Percentiles rank a stretch among this genome's conserved stretches.
Conservation (phyloP, 1,140 invertebrate genomes). For the Drosophila guanche region DNA sequence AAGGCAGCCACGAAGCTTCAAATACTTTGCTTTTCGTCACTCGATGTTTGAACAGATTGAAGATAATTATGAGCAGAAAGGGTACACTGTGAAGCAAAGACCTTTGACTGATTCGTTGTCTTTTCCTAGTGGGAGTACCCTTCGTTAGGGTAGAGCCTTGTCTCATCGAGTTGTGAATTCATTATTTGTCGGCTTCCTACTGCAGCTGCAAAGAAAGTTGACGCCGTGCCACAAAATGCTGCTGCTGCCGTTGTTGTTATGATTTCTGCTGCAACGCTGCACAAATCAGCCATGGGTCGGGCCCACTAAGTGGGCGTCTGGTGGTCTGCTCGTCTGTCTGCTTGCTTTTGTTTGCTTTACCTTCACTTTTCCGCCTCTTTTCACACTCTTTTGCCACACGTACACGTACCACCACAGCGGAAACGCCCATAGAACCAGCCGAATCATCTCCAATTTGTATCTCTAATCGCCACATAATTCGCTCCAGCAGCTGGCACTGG, state of each 20-base stretch:
- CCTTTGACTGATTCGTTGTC: too few relatives aligned
- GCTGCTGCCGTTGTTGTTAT: conserved; percentile 12
- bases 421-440: conserved; percentile 20
- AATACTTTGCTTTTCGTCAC: too few relatives aligned
- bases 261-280: conserved; percentile 9
- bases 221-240: too few relatives aligned
- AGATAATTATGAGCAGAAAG: too few relatives aligned
- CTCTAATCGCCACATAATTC: conserved; percentile 22
- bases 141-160: not conserved
- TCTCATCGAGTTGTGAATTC: conserved; percentile 14
- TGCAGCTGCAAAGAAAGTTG: conserved; percentile 54
- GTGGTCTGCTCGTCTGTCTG: not conserved
- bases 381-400: too few relatives aligned
- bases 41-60: too few relatives aligned
- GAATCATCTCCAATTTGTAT: conserved; percentile 17
- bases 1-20: too few relatives aligned
- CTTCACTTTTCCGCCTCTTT: conserved; percentile 19
- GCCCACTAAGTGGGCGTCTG: not conserved
- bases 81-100: too few relatives aligned
- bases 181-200: conserved; percentile 42
- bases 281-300: not conserved
- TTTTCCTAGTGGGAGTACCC: too few relatives aligned
- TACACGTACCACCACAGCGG: not conserved
- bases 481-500: not conserved
- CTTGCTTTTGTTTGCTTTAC: conserved; percentile 26